These are phyloP conservation scores for Phymastichus coffea DNA, from an alignment of 1,140 invertebrate species.

Conservation along the genomic window DNA sequence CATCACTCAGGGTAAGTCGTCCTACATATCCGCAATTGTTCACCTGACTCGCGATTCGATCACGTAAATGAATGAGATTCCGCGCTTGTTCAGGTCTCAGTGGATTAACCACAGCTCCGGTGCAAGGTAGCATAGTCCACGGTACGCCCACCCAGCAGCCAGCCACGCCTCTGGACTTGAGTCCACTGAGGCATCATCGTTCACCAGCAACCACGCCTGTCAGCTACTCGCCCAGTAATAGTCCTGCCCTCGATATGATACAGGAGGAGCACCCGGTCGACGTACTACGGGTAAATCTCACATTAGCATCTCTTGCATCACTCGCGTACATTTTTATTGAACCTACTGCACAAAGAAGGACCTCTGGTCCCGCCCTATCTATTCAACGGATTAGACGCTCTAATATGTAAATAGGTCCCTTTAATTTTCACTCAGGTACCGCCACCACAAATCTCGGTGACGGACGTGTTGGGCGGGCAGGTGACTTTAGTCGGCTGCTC, in stretches of 20 bases:
- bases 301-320: no score
- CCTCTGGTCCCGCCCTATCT: no score
- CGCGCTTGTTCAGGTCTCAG: constrained; percentile 43
- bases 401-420: constrained; percentile 20
- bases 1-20: constrained; percentile 73
- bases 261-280: constrained; percentile 73
- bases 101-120: constrained; percentile 50
- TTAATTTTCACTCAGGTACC: constrained; percentile 46
- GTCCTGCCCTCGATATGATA: constrained; percentile 81
- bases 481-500: constrained; percentile 73
- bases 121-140: constrained; percentile 54
- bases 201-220: constrained; percentile 57
- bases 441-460: constrained; percentile 89
- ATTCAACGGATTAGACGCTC: no score
- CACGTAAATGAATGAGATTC: background rate
- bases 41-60: no score
- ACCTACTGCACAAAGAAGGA: no score
- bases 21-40: no score
- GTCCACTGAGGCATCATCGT: constrained; percentile 53
- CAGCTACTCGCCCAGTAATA: constrained; percentile 57
- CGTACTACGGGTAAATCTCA: constrained; percentile 51
- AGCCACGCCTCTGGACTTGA: constrained; percentile 51
- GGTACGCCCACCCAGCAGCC: constrained; percentile 55
- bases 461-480: constrained; percentile 84
- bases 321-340: no score